Base-by-base conservation (phyloP, 92 coral and sea anemone genomes). In the Porites divaricata region DNA sequence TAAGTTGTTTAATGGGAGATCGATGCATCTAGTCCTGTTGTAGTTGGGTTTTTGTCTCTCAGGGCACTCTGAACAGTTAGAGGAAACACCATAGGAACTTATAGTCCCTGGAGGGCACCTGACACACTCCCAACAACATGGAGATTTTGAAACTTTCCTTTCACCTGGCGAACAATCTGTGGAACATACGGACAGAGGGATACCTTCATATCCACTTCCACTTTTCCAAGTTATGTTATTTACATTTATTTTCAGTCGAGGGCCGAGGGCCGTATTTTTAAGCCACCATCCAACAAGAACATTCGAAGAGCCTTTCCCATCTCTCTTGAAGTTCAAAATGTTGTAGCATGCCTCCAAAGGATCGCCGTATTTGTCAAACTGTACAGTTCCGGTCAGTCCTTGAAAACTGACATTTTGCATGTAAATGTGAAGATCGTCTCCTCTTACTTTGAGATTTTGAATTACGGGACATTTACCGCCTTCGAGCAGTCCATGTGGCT, bases 181-280 rank as follows among this genome's bases (percentile, higher is more conserved):
- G 65, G 93, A 83, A 72, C 97, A 93, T 1, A 89, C 90, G 13
- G 97, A 93, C 71, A 79, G 88, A 8, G 97, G 97, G 0, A 89
- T 81, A 23, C 63, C 72, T 45, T 74, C 71, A 13, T 63, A 81
- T 19, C 89, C 76, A 70, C 49, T 67, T 7, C 67, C 89, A 11
- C 84, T 80, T 22, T 86, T 87, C 93, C 93, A 90, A 59, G 75
- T 81, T 26, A 93, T 90, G 50, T 6, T 52, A 2, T 88, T 68
- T 1, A 35, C 49, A 21, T 83, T 86, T 25, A 93, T 28, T 21
- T 17, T 56, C 49, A 93, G 82, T 21, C 63, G 74, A 11, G 74
- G 64, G 5, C 25, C 21, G 62, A 6, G 48, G 6, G 21, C 45
- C 8, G 72, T 83, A 21, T 59, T 88, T 56, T 88, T 80, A 12